These are phyloP conservation scores for Leucozona laternaria DNA, from an alignment of 2,888 invertebrate genomes.

Conservation along the genomic window DNA sequence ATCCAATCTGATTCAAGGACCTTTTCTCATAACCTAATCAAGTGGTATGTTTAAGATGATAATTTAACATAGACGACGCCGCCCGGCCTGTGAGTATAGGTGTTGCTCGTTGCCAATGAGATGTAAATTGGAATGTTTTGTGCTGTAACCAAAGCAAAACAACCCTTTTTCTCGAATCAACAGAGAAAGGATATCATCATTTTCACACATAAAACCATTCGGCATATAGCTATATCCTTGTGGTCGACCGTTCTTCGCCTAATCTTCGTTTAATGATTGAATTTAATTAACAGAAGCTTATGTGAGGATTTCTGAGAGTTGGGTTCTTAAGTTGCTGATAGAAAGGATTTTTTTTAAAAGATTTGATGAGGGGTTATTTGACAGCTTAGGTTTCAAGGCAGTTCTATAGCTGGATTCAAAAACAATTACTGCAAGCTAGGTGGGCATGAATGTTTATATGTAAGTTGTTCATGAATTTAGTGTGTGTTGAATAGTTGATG, in stretches of 20 bases:
- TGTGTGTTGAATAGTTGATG: not conserved
- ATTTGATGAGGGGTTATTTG: constrained; percentile 3
- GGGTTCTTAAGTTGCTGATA: constrained; percentile 10
- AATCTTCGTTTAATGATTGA: constrained; percentile 74
- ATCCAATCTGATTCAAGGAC: constrained; percentile 75
- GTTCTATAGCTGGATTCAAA: not conserved
- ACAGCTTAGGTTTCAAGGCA: not conserved
- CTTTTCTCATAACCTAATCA: constrained; percentile 68
- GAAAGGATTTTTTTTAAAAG: not conserved
- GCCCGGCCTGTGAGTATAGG: too few relatives aligned
- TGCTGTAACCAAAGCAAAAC: constrained; percentile 36
- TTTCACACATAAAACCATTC: constrained; percentile 63
- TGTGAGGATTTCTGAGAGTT: constrained; percentile 56
- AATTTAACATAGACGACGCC: constrained; percentile 48
- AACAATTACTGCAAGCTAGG: constrained; percentile 23
- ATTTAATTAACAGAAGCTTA: constrained; percentile 75
- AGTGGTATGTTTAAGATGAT: constrained; percentile 65
- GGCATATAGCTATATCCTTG: constrained; percentile 49
- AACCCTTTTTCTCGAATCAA: constrained; percentile 53
- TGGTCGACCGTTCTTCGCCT: constrained; percentile 57
- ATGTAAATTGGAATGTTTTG: constrained; percentile 64
- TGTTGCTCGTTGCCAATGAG: constrained; percentile 51
- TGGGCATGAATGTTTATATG: constrained; percentile 14
- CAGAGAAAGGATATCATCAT: constrained; percentile 57
- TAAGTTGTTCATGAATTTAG: not conserved